Conservation (phyloP, 2,113 vertebrate species). For the Myiozetetes cayanensis region DNA sequence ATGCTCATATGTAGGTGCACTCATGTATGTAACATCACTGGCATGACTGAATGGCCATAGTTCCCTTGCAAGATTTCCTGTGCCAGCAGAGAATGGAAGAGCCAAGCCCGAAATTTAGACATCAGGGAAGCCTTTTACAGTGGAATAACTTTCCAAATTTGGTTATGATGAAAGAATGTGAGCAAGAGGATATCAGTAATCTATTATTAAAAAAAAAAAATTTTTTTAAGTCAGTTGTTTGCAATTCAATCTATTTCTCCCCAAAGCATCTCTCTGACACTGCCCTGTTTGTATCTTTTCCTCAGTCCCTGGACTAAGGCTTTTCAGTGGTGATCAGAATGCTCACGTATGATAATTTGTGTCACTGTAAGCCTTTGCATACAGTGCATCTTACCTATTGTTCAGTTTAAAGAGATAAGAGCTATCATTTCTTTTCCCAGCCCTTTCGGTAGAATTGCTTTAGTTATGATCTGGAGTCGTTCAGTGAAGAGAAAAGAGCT, state of each 20-base stretch:
- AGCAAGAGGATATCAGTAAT: neutral
- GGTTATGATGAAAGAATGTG: neutral
- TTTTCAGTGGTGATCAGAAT: neutral
- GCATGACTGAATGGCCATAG: neutral
- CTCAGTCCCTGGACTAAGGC: neutral
- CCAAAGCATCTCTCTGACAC: neutral
- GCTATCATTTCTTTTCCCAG: neutral
- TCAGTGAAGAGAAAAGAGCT: neutral
- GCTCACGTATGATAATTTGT: fast-evolving
- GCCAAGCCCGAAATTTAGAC: neutral
- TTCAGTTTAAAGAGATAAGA: neutral
- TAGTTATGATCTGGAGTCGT: neutral
- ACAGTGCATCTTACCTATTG: neutral
- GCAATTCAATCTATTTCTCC: neutral
- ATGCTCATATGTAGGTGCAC: neutral
- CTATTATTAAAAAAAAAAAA: neutral
- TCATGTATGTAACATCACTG: neutral
- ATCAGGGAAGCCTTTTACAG: neutral
- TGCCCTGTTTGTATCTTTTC: neutral
- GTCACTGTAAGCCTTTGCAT: neutral
- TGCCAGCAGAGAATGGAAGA: neutral
- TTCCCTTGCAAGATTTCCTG: neutral
- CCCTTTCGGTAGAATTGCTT: neutral
- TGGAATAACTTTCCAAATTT: neutral
- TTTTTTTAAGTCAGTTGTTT: neutral